Evolutionary conservation across 1,140 invertebrate genomes (phyloP).

Genomic region (Drosophila fuyamai): DNA sequence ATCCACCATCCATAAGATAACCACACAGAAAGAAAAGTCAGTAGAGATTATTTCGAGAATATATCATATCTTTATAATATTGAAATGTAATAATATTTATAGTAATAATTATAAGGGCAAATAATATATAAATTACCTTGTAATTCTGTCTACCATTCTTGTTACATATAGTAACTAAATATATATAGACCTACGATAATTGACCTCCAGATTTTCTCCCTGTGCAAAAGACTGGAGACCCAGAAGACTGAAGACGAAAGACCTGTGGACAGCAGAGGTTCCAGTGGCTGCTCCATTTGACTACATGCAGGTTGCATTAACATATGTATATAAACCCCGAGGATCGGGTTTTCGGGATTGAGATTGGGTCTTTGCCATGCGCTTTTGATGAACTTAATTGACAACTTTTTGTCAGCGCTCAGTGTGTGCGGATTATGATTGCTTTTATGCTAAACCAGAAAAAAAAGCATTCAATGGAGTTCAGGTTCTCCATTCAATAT

Average conservation of each 20-base stretch:
- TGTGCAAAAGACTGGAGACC: neutral
- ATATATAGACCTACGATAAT: no score
- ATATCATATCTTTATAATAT: no score
- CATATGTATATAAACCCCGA: slow-evolving; percentile 24
- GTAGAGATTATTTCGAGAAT: no score
- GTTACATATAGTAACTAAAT: no score
- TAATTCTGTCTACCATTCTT: no score
- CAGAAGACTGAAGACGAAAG: slow-evolving; percentile 3
- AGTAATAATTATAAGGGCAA: no score
- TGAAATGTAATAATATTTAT: no score
- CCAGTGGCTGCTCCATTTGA: slow-evolving; percentile 42
- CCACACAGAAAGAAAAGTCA: neutral
- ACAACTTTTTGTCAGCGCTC: slow-evolving; percentile 80
- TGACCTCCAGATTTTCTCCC: neutral
- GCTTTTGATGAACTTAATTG: slow-evolving; percentile 75
- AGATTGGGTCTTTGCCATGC: slow-evolving; percentile 35
- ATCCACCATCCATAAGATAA: slow-evolving; percentile 17
- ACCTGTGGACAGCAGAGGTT: slow-evolving; percentile 1
- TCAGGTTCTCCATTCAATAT: neutral
- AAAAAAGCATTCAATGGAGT: neutral
- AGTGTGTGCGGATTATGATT: slow-evolving; percentile 78
- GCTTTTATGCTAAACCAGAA: slow-evolving; percentile 69
- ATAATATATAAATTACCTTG: no score
- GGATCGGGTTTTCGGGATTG: slow-evolving; percentile 21
- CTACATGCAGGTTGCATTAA: slow-evolving; percentile 43